Evolutionary conservation across 2,113 vertebrate species (phyloP).

Genomic region (Gopherus evgoodei): DNA sequence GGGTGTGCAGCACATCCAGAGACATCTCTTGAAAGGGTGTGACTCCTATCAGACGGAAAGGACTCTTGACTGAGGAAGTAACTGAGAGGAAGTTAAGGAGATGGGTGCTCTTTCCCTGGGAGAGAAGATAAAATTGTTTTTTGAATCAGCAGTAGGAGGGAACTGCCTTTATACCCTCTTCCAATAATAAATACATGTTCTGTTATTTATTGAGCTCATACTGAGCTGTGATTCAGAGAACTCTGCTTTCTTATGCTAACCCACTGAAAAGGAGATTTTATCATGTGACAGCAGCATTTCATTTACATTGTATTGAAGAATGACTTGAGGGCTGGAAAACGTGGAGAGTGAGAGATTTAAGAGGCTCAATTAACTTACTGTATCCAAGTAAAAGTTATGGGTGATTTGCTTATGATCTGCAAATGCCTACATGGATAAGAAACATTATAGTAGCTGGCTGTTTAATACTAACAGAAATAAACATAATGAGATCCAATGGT

Average conservation of each 20-base stretch:
- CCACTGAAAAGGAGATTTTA: neutral
- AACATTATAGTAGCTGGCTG: neutral
- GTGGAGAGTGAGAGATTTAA: fast-evolving
- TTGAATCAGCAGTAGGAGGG: neutral
- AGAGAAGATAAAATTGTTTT: neutral
- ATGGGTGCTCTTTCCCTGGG: neutral
- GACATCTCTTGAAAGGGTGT: neutral
- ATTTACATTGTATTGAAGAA: neutral
- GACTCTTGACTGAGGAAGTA: neutral
- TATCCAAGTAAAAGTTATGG: neutral
- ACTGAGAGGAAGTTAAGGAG: neutral
- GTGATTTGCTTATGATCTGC: fast-evolving
- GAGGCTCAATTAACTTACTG: neutral
- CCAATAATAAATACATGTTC: neutral
- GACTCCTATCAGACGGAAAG: neutral
- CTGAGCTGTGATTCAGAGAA: neutral
- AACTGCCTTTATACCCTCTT: neutral
- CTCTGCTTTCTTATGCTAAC: neutral
- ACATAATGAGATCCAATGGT: neutral
- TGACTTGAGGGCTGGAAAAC: neutral
- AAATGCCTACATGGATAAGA: neutral
- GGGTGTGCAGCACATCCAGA: neutral
- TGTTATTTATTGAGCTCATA: neutral
- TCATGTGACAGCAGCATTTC: neutral
- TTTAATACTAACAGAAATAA: neutral